Evolutionary conservation across 2,888 invertebrate genomes (phyloP).

Genomic region (Hydriomena furcata): DNA sequence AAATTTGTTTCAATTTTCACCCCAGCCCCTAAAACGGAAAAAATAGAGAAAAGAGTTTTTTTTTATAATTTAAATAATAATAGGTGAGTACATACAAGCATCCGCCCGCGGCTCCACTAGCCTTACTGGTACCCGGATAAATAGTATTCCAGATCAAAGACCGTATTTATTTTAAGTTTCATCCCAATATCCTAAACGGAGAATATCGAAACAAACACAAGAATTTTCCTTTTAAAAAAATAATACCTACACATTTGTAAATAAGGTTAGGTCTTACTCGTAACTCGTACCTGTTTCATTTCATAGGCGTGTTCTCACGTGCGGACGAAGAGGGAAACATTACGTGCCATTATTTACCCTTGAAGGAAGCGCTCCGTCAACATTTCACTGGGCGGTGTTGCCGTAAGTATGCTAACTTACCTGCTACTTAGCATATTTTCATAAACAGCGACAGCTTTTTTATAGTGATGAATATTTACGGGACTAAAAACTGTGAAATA

Average conservation of each 20-base stretch:
- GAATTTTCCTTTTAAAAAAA: not conserved
- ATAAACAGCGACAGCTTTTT: constrained; percentile 20
- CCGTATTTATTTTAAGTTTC: too few species aligned
- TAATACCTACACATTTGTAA: not conserved
- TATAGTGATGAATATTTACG: not conserved
- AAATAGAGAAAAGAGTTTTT: too few species aligned
- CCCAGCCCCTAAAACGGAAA: too few species aligned
- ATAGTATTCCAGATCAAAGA: too few species aligned
- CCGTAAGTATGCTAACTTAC: constrained; percentile 30
- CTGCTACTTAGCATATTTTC: constrained; percentile 31
- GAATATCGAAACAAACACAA: too few species aligned
- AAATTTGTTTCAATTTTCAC: too few species aligned
- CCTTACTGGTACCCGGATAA: too few species aligned
- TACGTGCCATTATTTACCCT: constrained; percentile 40
- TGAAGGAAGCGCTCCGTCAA: constrained; percentile 41
- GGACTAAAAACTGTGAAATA: not conserved
- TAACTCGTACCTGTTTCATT: constrained; percentile 17
- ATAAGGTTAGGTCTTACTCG: constrained; percentile 6
- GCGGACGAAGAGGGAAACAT: constrained; percentile 33
- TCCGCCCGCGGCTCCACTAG: too few species aligned
- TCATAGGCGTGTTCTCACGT: constrained; percentile 27
- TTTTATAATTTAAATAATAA: too few species aligned
- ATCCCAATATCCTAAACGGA: not conserved
- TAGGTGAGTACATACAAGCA: too few species aligned
- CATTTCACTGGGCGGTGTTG: constrained; percentile 28